Conservation (phyloP, 2,797 vertebrate species). For the Gallinago stenura region DNA sequence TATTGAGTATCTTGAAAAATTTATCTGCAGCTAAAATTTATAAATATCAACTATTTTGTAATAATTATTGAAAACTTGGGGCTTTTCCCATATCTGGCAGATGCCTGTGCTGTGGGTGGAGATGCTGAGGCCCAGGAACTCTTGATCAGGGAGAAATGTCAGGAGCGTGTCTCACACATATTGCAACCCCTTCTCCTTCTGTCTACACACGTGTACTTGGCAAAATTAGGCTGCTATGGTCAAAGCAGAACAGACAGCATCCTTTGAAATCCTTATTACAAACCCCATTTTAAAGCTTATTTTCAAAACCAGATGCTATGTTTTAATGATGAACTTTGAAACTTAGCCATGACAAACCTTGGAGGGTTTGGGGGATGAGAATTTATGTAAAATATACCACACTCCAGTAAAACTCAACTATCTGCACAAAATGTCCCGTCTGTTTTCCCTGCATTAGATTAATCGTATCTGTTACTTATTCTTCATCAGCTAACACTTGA, state of each 20-base stretch:
- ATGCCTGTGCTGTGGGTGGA: not conserved
- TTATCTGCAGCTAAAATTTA: not conserved
- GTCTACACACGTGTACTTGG: fast-evolving
- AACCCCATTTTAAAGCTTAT: not conserved
- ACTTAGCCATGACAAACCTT: not conserved
- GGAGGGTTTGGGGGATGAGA: not conserved
- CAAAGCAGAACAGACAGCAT: not conserved
- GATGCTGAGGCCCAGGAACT: not conserved
- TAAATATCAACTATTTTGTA: not conserved
- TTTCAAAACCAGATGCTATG: not conserved
- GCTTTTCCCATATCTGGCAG: not conserved
- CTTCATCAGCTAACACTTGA: not conserved
- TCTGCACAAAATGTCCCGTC: not conserved
- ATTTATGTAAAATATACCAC: not conserved
- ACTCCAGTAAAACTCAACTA: not conserved
- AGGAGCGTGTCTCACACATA: not conserved
- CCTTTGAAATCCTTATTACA: not conserved
- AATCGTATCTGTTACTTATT: not conserved
- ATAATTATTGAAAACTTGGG: not conserved
- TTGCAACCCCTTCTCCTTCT: not conserved
- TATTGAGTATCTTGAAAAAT: not conserved
- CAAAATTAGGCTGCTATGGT: not conserved
- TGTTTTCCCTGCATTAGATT: not conserved
- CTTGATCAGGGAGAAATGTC: not conserved
- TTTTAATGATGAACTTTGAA: not conserved